These are phyloP conservation scores for Chrysina gloriosa DNA, from an alignment of 2,888 invertebrate genomes.

Conservation along the genomic window DNA sequence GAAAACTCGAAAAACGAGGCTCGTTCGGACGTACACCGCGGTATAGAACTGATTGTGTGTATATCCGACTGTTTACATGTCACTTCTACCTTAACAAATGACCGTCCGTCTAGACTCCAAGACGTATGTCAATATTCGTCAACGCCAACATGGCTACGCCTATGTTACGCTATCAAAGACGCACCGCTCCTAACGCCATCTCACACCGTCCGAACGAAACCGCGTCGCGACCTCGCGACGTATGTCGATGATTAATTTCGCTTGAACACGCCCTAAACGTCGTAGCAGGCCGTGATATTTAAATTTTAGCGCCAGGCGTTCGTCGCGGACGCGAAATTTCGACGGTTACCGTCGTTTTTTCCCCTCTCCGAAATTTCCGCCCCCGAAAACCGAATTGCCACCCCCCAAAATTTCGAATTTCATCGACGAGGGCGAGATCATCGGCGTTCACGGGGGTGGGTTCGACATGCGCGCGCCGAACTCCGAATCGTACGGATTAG, in stretches of 20 bases:
- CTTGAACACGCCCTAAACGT: constrained; percentile 41
- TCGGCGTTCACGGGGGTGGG: too few species aligned
- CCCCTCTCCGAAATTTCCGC: neutral
- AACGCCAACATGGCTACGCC: constrained; percentile 80
- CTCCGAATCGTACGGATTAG: too few species aligned
- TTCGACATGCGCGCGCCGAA: too few species aligned
- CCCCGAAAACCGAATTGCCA: neutral
- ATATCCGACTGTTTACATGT: constrained; percentile 64
- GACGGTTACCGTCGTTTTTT: neutral
- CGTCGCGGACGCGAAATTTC: neutral
- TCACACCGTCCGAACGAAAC: neutral
- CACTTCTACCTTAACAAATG: constrained; percentile 66
- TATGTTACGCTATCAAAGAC: constrained; percentile 60
- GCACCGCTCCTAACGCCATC: constrained; percentile 14
- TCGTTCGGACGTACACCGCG: constrained; percentile 42
- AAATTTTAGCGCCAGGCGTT: constrained; percentile 23
- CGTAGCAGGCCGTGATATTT: constrained; percentile 16
- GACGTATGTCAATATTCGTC: constrained; percentile 80
- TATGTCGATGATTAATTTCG: constrained; percentile 32
- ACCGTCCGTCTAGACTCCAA: constrained; percentile 66
- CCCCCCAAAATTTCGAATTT: neutral
- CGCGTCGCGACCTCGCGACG: constrained; percentile 3
- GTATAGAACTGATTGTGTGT: constrained; percentile 57
- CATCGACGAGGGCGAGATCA: too few species aligned
- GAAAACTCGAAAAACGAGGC: constrained; percentile 36